Conservation (phyloP, 2,888 invertebrate genomes). For the Troilus luridus region DNA sequence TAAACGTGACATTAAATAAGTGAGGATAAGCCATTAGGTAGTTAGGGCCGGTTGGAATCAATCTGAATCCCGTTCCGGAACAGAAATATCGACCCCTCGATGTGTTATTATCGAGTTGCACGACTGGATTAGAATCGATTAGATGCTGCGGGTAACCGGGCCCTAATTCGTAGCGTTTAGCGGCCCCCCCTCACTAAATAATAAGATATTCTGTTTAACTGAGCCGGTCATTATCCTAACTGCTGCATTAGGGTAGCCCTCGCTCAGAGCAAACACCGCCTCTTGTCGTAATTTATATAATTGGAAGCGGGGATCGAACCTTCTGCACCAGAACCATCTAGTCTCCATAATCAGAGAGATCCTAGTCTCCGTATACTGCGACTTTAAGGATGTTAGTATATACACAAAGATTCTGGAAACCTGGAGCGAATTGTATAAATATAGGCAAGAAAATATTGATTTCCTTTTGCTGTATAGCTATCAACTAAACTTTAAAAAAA, state of each 20-base stretch:
- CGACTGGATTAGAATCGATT: slow-evolving; percentile 20
- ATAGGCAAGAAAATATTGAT: no score
- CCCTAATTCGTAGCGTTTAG: slow-evolving; percentile 34
- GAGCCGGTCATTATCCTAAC: neutral
- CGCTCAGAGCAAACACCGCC: slow-evolving; percentile 25
- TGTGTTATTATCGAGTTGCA: slow-evolving; percentile 17
- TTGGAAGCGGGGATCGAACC: neutral
- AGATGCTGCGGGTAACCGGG: neutral
- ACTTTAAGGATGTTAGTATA: neutral
- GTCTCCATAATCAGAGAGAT: neutral
- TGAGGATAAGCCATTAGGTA: slow-evolving; percentile 16
- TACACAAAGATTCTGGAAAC: neutral
- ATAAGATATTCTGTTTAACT: neutral
- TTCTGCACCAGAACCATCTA: neutral
- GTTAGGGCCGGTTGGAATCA: neutral
- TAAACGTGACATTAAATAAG: slow-evolving; percentile 42
- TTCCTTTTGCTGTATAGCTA: no score
- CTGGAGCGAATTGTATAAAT: neutral
- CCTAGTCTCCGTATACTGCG: neutral
- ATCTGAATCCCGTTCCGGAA: slow-evolving; percentile 19
- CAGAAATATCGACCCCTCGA: neutral
- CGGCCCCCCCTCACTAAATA: neutral
- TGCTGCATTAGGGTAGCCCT: neutral
- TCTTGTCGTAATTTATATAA: slow-evolving; percentile 33
- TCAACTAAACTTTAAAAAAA: no score